Base-by-base conservation (phyloP, 2,113 vertebrate species). In the Urocynchramus pylzowi region DNA sequence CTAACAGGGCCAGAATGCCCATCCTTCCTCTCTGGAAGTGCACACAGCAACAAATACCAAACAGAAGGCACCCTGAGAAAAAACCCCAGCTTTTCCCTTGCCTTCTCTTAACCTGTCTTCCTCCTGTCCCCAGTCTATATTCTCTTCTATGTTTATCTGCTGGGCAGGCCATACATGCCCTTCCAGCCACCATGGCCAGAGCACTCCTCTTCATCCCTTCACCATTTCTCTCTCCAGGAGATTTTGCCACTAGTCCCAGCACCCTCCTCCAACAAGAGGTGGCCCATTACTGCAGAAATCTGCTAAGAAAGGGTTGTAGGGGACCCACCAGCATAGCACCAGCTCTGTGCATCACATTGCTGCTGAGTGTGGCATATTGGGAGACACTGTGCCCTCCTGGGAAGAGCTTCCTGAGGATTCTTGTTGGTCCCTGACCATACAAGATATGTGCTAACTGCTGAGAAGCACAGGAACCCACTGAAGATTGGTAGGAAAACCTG, bases 291-390 rank as follows among this genome's bases (percentile, higher is more conserved):
- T 2, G 4, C 59, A 84, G 73, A 89, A 95, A 81, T 44, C 44
- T 80, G 22, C 44, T 70, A n/a, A 70, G 64, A 10, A 63, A 64
- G 9, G 21, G 6, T 4, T 45, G 30, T 10, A 31, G 28, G 10
- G 13, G 4, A 56, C 19, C 7, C 21, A 83, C 17, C 44, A 59
- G 41, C 7, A 3, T 1, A 57, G 45, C 20, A 28, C 15, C 49
- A 68, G 47, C 41, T 67, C 59, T 31, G 11, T 16, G 30, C 19
- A 41, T 60, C 53, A 33, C 50, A 64, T 16, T 12, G 22, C 50
- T 73, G 44, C 37, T 3, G 3, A 35, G 31, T 6, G 0, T 18
- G 42, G 19, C 28, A 23, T 5, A 30, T 2, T 1, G 1, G 22
- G 15, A 91, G 11, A 12, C 33, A 39, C n/a, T 77, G 44, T 1